Evolutionary conservation across 2,888 invertebrate species (phyloP).

Genomic region (Rhagonycha fulva): DNA sequence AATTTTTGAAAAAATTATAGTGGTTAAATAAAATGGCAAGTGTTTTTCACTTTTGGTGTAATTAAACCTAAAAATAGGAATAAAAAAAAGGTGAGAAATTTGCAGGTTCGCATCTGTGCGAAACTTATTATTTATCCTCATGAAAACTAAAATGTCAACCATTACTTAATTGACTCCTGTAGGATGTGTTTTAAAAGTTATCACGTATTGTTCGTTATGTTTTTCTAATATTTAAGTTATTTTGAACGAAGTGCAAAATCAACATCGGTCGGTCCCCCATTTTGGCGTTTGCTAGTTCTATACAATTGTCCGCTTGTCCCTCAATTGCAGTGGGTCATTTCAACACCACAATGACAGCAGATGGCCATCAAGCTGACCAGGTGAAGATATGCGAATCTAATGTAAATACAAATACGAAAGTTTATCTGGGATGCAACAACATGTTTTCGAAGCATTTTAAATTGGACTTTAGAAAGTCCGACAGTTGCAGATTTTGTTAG

Average conservation of each 20-base stretch:
- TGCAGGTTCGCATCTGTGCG: not conserved
- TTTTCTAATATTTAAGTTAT: conserved; percentile 7
- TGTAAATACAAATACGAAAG: conserved; percentile 37
- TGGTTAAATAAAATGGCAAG: too few species aligned
- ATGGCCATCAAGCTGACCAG: conserved; percentile 50
- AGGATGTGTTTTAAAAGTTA: not conserved
- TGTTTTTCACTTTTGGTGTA: too few species aligned
- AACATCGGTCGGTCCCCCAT: conserved; percentile 17
- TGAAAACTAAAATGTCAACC: not conserved
- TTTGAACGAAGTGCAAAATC: conserved; percentile 8
- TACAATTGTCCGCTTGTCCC: conserved; percentile 24
- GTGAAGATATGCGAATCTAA: conserved; percentile 44
- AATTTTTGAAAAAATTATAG: too few species aligned
- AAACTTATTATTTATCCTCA: not conserved
- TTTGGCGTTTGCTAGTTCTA: conserved; percentile 20
- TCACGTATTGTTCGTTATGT: not conserved
- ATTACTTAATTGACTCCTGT: not conserved
- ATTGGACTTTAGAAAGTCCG: conserved; percentile 16
- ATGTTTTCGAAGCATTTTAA: conserved; percentile 19
- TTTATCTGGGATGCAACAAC: conserved; percentile 25
- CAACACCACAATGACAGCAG: conserved; percentile 54
- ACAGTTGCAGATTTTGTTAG: conserved; percentile 29
- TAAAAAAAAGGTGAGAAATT: too few species aligned
- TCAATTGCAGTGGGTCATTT: conserved; percentile 46
- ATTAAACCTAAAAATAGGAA: too few species aligned